Conservation (phyloP, 37 sponge, comb jelly and placozoan species). For the Hexactinellida sp. region DNA sequence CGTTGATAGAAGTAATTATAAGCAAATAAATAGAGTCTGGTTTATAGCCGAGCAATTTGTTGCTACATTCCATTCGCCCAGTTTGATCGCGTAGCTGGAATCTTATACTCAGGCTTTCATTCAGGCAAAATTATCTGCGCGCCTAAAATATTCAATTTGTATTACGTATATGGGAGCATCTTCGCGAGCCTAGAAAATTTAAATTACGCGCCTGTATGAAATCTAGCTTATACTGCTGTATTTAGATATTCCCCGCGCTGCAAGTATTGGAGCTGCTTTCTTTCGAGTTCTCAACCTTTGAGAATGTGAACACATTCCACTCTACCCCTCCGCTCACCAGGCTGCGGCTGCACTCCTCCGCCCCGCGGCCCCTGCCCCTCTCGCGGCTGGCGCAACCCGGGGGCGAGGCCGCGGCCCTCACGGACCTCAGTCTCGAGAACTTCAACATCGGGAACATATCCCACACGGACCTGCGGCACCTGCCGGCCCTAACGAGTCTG, state of each 20-base stretch:
- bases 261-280: neutral
- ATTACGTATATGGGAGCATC: too few relatives aligned
- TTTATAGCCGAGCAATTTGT: too few relatives aligned
- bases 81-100: too few relatives aligned
- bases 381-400: neutral
- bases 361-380: neutral
- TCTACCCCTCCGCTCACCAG: neutral
- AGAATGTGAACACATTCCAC: neutral
- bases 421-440: neutral
- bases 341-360: neutral
- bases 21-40: too few relatives aligned
- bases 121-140: too few relatives aligned
- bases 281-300: neutral
- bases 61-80: too few relatives aligned
- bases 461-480: neutral
- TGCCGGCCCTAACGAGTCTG: neutral
- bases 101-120: too few relatives aligned
- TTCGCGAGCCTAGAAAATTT: too few relatives aligned
- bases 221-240: neutral
- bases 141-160: too few relatives aligned
- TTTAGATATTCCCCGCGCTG: neutral
- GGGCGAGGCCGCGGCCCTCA: neutral
- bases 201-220: too few relatives aligned
- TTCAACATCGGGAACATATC: neutral
- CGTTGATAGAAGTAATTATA: too few relatives aligned